These are phyloP conservation scores for Nettapus auritus DNA, from an alignment of 2,113 vertebrate genomes.

Conservation along the genomic window DNA sequence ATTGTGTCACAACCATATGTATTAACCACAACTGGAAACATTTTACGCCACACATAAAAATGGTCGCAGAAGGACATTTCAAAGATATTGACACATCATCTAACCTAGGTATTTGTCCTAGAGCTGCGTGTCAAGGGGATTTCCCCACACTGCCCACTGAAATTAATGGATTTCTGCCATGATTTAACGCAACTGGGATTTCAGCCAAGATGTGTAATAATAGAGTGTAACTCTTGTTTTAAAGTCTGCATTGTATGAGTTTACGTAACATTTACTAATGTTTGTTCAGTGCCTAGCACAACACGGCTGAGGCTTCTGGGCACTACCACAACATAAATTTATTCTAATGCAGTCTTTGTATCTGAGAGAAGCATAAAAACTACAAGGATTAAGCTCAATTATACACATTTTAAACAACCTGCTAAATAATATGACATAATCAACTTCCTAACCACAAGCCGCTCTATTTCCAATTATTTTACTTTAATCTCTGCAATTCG, in stretches of 20 bases:
- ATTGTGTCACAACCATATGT: neutral
- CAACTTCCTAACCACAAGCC: conserved; percentile 52
- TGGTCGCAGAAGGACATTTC: neutral
- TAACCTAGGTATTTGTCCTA: neutral
- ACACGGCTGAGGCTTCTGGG: conserved; percentile 36
- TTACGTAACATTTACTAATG: neutral
- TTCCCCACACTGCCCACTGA: neutral
- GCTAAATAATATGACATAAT: conserved; percentile 45
- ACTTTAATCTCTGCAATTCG: conserved; percentile 36
- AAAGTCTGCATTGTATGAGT: neutral
- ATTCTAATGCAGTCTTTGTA: conserved; percentile 41
- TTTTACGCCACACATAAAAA: neutral
- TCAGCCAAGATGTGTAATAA: conserved; percentile 14
- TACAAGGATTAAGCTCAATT: conserved; percentile 59
- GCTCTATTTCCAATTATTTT: conserved; percentile 39
- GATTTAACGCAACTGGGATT: neutral
- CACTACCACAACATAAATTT: conserved; percentile 55
- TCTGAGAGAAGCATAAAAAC: conserved; percentile 27
- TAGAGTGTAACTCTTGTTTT: neutral
- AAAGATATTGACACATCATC: neutral
- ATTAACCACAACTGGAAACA: neutral
- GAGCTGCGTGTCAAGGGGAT: neutral
- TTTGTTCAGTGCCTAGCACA: conserved; percentile 12
- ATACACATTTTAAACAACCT: conserved; percentile 45
- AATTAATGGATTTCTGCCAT: neutral